Conservation (phyloP, 2,797 vertebrate species). For the Acestrorhynchus altus region DNA sequence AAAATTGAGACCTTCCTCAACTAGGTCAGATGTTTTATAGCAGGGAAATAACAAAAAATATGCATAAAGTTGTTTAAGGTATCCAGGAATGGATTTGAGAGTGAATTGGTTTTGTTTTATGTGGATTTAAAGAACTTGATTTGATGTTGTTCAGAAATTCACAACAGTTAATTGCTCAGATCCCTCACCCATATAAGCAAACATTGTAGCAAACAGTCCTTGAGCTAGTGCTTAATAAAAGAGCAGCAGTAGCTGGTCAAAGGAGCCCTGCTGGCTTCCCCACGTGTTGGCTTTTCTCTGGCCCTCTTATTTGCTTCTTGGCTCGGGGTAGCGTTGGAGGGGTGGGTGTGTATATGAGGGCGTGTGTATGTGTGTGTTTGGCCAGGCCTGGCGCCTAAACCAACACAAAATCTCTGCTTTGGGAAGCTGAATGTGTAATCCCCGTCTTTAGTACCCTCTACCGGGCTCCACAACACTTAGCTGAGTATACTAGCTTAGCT, state of each 20-base stretch:
- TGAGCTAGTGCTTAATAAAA: slow-evolving; percentile 3
- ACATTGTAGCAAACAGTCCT: slow-evolving; percentile 10
- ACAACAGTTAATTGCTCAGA: neutral
- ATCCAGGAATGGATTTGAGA: neutral
- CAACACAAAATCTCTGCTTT: slow-evolving; percentile 40
- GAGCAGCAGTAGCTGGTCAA: slow-evolving; percentile 10
- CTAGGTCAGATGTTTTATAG: neutral
- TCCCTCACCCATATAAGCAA: neutral
- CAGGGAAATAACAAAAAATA: neutral
- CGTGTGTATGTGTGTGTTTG: slow-evolving; percentile 29
- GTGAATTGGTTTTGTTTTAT: neutral
- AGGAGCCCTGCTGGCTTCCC: neutral
- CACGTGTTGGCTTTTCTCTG: slow-evolving; percentile 9
- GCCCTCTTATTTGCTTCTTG: slow-evolving; percentile 25
- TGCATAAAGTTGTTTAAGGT: no score
- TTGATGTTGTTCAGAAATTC: slow-evolving; percentile 2
- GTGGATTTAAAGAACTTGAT: neutral
- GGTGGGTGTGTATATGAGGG: slow-evolving; percentile 12
- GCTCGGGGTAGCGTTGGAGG: slow-evolving; percentile 5
- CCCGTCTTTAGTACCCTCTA: slow-evolving; percentile 16
- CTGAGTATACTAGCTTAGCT: slow-evolving; percentile 27
- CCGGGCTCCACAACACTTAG: slow-evolving; percentile 18
- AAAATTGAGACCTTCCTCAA: neutral
- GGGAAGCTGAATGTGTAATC: slow-evolving; percentile 35
- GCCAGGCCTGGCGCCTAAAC: slow-evolving; percentile 37